Evolutionary conservation across 1,140 invertebrate genomes (phyloP).

Genomic region (Tyrophagus putrescentiae): DNA sequence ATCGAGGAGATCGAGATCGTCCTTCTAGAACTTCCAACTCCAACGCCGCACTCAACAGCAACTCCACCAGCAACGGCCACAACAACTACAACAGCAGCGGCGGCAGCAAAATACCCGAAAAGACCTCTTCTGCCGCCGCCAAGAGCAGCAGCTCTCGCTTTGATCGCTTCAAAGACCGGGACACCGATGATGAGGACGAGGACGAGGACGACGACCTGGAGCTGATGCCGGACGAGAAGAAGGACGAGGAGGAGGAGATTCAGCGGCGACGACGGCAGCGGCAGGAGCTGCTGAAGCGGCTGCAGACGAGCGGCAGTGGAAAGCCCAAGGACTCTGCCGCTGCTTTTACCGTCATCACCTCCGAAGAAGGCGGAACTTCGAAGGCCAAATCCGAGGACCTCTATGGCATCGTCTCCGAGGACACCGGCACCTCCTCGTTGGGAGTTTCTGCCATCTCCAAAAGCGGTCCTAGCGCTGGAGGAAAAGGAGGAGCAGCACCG

Average conservation of each 20-base stretch:
- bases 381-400: neutral
- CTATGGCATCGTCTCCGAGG: neutral
- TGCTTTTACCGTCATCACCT: too few relatives aligned
- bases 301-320: constrained; percentile 38
- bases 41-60: too few relatives aligned
- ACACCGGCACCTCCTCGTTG: neutral
- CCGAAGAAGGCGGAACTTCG: neutral
- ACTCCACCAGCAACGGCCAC: too few relatives aligned
- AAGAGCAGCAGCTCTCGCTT: too few relatives aligned
- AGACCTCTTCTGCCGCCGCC: too few relatives aligned
- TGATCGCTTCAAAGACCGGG: constrained; percentile 20
- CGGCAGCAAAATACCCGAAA: too few relatives aligned
- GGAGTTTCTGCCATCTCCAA: neutral
- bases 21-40: too few relatives aligned
- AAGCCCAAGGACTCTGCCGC: too few relatives aligned
- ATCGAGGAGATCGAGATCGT: neutral
- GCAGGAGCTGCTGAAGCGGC: constrained; percentile 59
- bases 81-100: too few relatives aligned
- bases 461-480: too few relatives aligned
- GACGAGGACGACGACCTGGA: constrained; percentile 33
- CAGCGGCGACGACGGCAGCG: constrained; percentile 70
- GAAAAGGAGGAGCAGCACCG: too few relatives aligned
- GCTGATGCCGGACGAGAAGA: constrained; percentile 58
- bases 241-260: constrained; percentile 91
- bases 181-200: constrained; percentile 12